Percentiles rank a stretch among this genome's conserved stretches.
Evolutionary conservation across 92 coral and sea anemone species (phyloP).

Genomic region (Zoanthus sansibaricus): DNA sequence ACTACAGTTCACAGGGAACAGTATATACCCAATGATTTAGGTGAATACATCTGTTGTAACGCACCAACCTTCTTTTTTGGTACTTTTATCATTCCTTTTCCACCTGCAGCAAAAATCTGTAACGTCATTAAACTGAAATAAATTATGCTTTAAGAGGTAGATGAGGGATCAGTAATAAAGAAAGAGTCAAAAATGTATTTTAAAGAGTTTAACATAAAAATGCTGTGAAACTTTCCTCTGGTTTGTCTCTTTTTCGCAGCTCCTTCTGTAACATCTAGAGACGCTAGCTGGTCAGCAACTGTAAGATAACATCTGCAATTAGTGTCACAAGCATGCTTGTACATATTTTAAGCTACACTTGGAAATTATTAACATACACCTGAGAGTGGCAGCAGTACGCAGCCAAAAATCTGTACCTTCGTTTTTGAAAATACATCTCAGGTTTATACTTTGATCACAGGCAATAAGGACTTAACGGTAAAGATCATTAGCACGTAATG

Average conservation of each 20-base stretch:
- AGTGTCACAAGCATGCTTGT: neutral
- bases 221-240: slow-evolving; percentile 60
- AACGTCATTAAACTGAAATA: neutral
- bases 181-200: neutral
- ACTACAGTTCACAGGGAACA: too few relatives aligned
- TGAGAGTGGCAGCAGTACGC: too few relatives aligned
- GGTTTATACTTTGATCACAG: too few relatives aligned
- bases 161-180: neutral
- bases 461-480: too few relatives aligned
- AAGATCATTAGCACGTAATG: too few relatives aligned
- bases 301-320: neutral
- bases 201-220: neutral
- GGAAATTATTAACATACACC: too few relatives aligned
- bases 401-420: too few relatives aligned
- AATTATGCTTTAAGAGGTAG: neutral
- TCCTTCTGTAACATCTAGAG: slow-evolving; percentile 76
- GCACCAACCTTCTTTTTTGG: slow-evolving; percentile 89
- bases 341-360: too few relatives aligned
- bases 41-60: too few relatives aligned
- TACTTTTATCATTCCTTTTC: slow-evolving; percentile 89
- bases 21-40: too few relatives aligned
- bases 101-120: slow-evolving; percentile 63
- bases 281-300: slow-evolving; percentile 76
- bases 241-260: slow-evolving; percentile 92
- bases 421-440: too few relatives aligned